A percentile compares a stretch with the other conserved stretches of the same genome.
These are phyloP conservation scores for Cinara cedri DNA, from an alignment of 2,888 invertebrate genomes.

Conservation along the genomic window DNA sequence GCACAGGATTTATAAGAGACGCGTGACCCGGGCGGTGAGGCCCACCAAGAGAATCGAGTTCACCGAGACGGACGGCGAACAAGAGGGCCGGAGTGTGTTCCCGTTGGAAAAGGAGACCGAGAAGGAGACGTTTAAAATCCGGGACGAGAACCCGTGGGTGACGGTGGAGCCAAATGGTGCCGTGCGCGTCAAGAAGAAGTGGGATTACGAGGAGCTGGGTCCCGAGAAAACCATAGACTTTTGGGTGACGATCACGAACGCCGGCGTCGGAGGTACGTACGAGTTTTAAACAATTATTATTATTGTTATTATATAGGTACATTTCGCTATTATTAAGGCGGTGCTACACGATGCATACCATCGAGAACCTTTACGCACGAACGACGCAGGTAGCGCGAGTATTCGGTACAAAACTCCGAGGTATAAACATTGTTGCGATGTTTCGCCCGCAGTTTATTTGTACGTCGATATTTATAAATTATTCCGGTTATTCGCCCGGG, in stretches of 20 bases:
- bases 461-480: too few relatives aligned
- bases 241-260: slow-evolving; percentile 92
- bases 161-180: slow-evolving; percentile 90
- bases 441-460: too few relatives aligned
- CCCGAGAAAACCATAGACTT: slow-evolving; percentile 95
- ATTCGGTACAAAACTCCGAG: too few relatives aligned
- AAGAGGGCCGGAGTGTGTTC: slow-evolving; percentile 86
- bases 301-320: too few relatives aligned
- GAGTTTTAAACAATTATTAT: too few relatives aligned
- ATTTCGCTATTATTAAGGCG: too few relatives aligned
- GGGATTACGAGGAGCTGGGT: slow-evolving; percentile 94
- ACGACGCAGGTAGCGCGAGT: too few relatives aligned
- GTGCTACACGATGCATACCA: too few relatives aligned
- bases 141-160: slow-evolving; percentile 93
- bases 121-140: slow-evolving; percentile 88
- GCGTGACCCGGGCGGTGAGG: slow-evolving; percentile 87
- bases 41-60: slow-evolving; percentile 94
- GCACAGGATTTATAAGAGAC: slow-evolving; percentile 73
- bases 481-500: too few relatives aligned
- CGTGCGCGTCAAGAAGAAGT: slow-evolving; percentile 92
- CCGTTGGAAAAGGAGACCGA: slow-evolving; percentile 90
- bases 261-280: slow-evolving; percentile 79
- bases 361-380: too few relatives aligned
- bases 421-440: too few relatives aligned
- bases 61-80: slow-evolving; percentile 87